These are phyloP conservation scores for Olivierus martensii DNA, from an alignment of 1,140 invertebrate genomes.

Conservation along the genomic window DNA sequence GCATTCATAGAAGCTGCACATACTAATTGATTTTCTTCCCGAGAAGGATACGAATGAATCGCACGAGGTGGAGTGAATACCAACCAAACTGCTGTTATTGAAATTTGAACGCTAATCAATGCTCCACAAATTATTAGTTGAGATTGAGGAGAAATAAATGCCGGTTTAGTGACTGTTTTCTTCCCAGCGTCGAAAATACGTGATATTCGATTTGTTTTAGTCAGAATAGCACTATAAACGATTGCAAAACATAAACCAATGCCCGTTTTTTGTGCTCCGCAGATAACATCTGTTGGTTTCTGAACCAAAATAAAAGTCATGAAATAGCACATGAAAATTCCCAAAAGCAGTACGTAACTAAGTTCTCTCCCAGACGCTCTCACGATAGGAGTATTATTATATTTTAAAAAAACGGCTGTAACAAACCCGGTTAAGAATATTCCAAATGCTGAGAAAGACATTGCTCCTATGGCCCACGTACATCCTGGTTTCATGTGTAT, in stretches of 20 bases:
- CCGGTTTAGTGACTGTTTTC: constrained; percentile 68
- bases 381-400: constrained; percentile 74
- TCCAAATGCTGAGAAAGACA: constrained; percentile 35
- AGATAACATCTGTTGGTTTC: constrained; percentile 33
- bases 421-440: constrained; percentile 28
- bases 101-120: constrained; percentile 63
- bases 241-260: constrained; percentile 52
- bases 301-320: constrained; percentile 71
- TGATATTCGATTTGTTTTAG: constrained; percentile 81
- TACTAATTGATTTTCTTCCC: constrained; percentile 77
- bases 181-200: constrained; percentile 80
- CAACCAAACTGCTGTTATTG: constrained; percentile 75
- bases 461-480: constrained; percentile 76
- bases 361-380: constrained; percentile 77
- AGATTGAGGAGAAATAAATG: constrained; percentile 85
- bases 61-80: constrained; percentile 66
- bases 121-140: constrained; percentile 77
- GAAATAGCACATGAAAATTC: constrained; percentile 74
- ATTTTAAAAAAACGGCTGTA: constrained; percentile 46
- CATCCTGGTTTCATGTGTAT: constrained; percentile 55
- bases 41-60: constrained; percentile 69
- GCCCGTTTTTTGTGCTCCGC: constrained; percentile 30
- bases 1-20: constrained; percentile 73
- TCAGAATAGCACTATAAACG: constrained; percentile 76
- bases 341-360: constrained; percentile 67